Percentiles rank a stretch among this genome's conserved stretches.
phyloP scores from a whole-genome alignment of 2,888 invertebrate species.

The Dicranocentrus wangi region DNA sequence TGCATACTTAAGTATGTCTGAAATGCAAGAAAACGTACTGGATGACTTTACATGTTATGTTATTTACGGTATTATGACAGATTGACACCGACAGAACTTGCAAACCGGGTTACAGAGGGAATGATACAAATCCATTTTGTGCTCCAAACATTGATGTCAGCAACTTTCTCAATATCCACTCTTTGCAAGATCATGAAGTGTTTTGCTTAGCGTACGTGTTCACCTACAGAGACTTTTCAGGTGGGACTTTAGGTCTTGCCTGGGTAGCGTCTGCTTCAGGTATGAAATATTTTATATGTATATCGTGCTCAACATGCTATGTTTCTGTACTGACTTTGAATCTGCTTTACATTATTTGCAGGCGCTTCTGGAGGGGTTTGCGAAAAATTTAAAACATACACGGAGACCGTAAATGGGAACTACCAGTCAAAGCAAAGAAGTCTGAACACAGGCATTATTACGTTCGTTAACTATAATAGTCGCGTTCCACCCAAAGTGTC shows the following conservation, averaged over 20 bases:
- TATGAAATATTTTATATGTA: constrained; percentile 69
- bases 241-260: constrained; percentile 97
- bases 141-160: constrained; percentile 98
- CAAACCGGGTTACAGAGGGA: constrained; percentile 79
- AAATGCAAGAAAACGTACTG: too few species aligned
- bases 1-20: too few species aligned
- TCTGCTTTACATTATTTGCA: too few species aligned
- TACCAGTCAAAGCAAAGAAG: constrained; percentile 95
- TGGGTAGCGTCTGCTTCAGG: constrained; percentile 98
- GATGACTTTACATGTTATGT: too few species aligned
- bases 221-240: constrained; percentile 97
- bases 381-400: constrained; percentile 97
- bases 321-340: too few species aligned
- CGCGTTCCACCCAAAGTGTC: constrained; percentile 98
- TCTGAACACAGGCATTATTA: constrained; percentile 98
- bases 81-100: constrained; percentile 92
- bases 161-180: constrained; percentile 98
- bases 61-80: constrained; percentile 76
- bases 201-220: constrained; percentile 99
- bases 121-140: constrained; percentile 90
- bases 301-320: too few species aligned
- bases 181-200: constrained; percentile 96
- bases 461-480: constrained; percentile 98
- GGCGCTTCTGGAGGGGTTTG: constrained; percentile 99
- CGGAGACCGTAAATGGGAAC: constrained; percentile 94